These are phyloP conservation scores for Mirounga angustirostris DNA, from an alignment of 2,113 vertebrate species.

Conservation along the genomic window DNA sequence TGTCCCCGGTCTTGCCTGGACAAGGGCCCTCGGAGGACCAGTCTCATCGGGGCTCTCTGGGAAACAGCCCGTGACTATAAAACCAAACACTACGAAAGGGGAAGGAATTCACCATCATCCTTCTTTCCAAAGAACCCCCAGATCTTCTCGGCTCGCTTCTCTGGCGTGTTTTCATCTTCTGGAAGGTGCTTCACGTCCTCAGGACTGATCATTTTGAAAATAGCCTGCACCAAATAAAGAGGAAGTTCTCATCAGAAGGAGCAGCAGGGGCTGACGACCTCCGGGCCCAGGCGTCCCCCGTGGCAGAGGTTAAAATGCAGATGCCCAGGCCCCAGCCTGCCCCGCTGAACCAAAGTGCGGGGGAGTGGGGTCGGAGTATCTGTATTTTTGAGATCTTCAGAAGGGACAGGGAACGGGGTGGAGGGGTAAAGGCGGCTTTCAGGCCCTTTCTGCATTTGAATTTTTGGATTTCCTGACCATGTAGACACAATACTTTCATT, in stretches of 20 bases:
- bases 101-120: slow-evolving; percentile 89
- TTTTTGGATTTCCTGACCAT: neutral
- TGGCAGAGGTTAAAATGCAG: neutral
- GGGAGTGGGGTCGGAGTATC: neutral
- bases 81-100: neutral
- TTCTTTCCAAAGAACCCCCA: slow-evolving; percentile 94
- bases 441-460: neutral
- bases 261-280: fast-evolving
- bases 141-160: slow-evolving; percentile 93
- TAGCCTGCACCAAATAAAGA: slow-evolving; percentile 87
- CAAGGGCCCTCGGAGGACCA: neutral
- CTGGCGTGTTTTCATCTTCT: slow-evolving; percentile 92
- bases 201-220: slow-evolving; percentile 94
- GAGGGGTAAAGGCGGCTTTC: neutral
- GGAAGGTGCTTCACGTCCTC: slow-evolving; percentile 90
- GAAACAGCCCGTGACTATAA: fast-evolving
- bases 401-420: neutral
- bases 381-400: neutral
- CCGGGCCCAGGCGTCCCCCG: no score
- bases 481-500: neutral
- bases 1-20: neutral
- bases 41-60: neutral
- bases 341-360: no score
- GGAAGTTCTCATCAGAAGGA: neutral
- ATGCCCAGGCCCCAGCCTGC: neutral